Evolutionary conservation across 2,888 invertebrate species (phyloP).

Genomic region (Argyresthia goedartella): DNA sequence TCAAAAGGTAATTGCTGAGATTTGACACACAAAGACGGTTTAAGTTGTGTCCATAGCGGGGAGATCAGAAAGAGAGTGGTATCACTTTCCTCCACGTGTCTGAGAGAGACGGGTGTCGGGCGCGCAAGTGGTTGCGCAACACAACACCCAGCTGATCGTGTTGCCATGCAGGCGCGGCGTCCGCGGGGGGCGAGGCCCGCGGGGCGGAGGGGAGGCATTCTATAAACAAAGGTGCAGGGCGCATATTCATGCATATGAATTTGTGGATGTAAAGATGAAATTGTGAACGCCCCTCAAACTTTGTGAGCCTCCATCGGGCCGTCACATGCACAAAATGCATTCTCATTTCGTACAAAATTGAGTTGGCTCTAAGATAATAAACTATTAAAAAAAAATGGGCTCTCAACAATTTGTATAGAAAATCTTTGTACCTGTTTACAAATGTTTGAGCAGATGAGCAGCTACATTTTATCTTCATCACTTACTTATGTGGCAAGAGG

Average conservation of each 20-base stretch:
- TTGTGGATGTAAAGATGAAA: neutral
- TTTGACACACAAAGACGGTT: slow-evolving; percentile 3
- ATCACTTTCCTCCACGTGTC: too few relatives aligned
- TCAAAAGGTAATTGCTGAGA: neutral
- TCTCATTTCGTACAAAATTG: neutral
- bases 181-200: neutral
- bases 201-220: slow-evolving; percentile 5
- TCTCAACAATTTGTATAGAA: too few relatives aligned
- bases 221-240: slow-evolving; percentile 11
- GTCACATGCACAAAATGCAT: neutral
- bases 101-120: neutral
- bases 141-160: slow-evolving; percentile 21
- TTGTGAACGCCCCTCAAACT: neutral
- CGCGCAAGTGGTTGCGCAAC: slow-evolving; percentile 8
- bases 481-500: too few relatives aligned
- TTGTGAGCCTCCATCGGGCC: neutral
- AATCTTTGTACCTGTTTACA: too few relatives aligned
- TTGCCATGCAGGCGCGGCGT: slow-evolving; percentile 18
- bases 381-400: neutral
- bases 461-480: too few relatives aligned
- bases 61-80: slow-evolving; percentile 5
- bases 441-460: too few relatives aligned
- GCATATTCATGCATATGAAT: too few relatives aligned
- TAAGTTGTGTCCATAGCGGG: neutral
- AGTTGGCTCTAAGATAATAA: neutral